Conservation (phyloP, 2,888 invertebrate species). For the Tachina grossa region DNA sequence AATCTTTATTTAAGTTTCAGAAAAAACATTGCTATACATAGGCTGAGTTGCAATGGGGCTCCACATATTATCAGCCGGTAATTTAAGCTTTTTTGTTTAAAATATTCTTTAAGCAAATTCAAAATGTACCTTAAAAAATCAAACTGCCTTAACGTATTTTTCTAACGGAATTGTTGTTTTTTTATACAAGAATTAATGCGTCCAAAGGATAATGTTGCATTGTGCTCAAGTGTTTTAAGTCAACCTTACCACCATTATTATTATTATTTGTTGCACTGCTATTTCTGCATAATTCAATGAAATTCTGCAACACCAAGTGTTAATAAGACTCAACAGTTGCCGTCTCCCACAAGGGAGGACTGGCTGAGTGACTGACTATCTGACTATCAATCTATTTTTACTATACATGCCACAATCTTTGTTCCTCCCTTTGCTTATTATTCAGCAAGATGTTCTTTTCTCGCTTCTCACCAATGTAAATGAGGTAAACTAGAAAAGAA, state of each 20-base stretch:
- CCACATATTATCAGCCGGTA: no score
- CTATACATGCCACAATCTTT: neutral
- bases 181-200: neutral
- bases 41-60: no score
- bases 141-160: no score
- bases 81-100: no score
- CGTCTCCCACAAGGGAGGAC: constrained; percentile 3
- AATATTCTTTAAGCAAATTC: no score
- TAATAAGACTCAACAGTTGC: constrained; percentile 60
- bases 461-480: constrained; percentile 44
- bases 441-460: constrained; percentile 43
- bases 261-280: constrained; percentile 35
- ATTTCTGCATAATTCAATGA: constrained; percentile 57
- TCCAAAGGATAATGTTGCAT: neutral
- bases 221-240: constrained; percentile 18
- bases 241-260: constrained; percentile 1
- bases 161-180: no score
- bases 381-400: constrained; percentile 48
- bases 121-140: no score
- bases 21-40: no score
- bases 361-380: neutral
- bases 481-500: constrained; percentile 66
- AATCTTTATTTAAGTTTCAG: no score
- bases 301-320: constrained; percentile 37
- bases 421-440: neutral